phyloP scores from a whole-genome alignment of 2,113 vertebrate genomes.

The Montifringilla adamsi region DNA sequence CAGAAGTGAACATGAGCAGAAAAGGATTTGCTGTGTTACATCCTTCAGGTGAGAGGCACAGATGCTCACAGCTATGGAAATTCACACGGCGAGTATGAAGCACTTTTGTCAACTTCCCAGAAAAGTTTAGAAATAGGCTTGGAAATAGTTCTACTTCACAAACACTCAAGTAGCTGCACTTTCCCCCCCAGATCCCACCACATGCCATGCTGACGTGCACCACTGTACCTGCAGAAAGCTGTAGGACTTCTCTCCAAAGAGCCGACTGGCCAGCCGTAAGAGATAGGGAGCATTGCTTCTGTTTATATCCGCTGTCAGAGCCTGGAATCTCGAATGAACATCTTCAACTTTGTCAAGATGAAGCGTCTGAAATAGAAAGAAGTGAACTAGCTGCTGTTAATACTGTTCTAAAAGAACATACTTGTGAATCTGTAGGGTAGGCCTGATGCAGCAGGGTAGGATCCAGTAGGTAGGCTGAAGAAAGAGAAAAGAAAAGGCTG shows the following conservation, averaged over 20 bases:
- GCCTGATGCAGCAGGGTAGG: background rate
- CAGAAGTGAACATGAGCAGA: background rate
- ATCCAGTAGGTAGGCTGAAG: background rate
- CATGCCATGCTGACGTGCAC: background rate
- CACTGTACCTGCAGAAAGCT: constrained; percentile 80
- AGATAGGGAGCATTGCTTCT: constrained; percentile 74
- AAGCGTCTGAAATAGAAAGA: constrained; percentile 71
- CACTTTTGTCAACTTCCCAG: background rate
- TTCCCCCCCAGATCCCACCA: background rate
- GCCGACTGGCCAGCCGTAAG: constrained; percentile 83
- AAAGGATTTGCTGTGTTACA: background rate
- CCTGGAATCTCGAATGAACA: constrained; percentile 79
- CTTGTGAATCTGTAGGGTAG: rapidly evolving
- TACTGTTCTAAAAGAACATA: background rate
- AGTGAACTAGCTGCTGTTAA: background rate
- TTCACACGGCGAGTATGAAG: background rate
- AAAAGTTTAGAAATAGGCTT: background rate
- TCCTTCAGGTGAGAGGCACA: background rate
- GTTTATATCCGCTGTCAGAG: constrained; percentile 80
- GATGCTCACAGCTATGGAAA: background rate
- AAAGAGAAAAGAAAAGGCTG: background rate
- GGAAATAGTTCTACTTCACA: background rate
- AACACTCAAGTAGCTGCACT: background rate
- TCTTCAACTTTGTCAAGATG: constrained; percentile 73
- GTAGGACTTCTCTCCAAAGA: constrained; percentile 86